Evolutionary conservation across 2,113 vertebrate genomes (phyloP).

Genomic region (Mesoclemmys tuberculata): DNA sequence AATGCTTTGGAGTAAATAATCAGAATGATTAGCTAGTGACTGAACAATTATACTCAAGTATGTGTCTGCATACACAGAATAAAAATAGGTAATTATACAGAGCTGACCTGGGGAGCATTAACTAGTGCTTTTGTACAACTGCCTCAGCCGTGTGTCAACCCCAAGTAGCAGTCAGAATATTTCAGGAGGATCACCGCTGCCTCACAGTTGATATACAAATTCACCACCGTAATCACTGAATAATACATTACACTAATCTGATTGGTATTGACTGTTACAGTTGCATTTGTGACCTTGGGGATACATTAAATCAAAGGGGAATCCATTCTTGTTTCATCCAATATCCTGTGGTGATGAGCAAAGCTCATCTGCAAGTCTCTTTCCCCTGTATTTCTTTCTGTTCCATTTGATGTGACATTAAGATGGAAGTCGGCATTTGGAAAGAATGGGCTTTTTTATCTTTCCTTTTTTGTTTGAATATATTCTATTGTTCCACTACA

Average conservation of each 20-base stretch:
- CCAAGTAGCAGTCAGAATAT: constrained; percentile 43
- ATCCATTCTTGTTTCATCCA: constrained; percentile 14
- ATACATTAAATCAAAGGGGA: constrained; percentile 69
- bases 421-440: constrained; percentile 18
- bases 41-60: neutral
- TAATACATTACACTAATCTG: constrained; percentile 76
- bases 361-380: constrained; percentile 38
- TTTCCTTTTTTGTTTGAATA: neutral
- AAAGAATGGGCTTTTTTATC: neutral
- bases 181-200: constrained; percentile 66
- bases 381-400: neutral
- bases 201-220: constrained; percentile 60
- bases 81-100: neutral
- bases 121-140: neutral
- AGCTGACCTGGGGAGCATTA: constrained; percentile 9
- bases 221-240: constrained; percentile 73
- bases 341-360: constrained; percentile 4
- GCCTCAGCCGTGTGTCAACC: constrained; percentile 32
- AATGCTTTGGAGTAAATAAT: neutral
- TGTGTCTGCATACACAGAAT: neutral
- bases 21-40: neutral
- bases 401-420: neutral
- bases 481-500: accelerated
- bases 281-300: constrained; percentile 66
- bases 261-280: constrained; percentile 72